Evolutionary conservation across 2,113 vertebrate species (phyloP).

Genomic region (Lepus americanus): DNA sequence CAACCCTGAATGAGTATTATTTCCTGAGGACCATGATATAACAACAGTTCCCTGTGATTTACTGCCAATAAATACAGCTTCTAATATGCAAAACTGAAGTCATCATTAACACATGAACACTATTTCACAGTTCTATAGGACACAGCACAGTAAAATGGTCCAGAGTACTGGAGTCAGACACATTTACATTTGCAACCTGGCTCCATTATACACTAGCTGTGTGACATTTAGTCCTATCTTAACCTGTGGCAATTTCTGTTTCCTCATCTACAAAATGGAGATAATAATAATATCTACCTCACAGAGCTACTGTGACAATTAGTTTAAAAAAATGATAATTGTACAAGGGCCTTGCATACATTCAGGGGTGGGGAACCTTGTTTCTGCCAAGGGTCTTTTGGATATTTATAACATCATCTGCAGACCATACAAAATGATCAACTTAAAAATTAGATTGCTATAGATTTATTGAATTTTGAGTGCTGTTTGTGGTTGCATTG

Average conservation of each 20-base stretch:
- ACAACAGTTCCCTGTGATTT: neutral
- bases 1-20: slow-evolving; percentile 25
- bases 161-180: slow-evolving; percentile 39
- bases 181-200: slow-evolving; percentile 8
- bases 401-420: too few relatives aligned
- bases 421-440: too few relatives aligned
- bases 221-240: slow-evolving; percentile 30
- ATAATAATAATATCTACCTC: slow-evolving; percentile 42
- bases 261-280: slow-evolving; percentile 48
- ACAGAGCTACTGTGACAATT: slow-evolving; percentile 30
- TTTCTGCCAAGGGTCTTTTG: too few relatives aligned
- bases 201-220: neutral
- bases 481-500: too few relatives aligned
- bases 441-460: too few relatives aligned
- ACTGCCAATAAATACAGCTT: neutral
- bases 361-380: too few relatives aligned
- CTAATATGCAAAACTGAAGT: slow-evolving; percentile 43
- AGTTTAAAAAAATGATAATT: slow-evolving; percentile 37
- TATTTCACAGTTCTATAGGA: slow-evolving; percentile 1
- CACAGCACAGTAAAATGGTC: neutral
- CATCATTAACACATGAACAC: neutral
- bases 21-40: slow-evolving; percentile 35
- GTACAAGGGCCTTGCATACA: neutral
- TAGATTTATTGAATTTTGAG: too few relatives aligned
- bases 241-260: neutral